Percentiles rank a stretch among this genome's conserved stretches.
Evolutionary conservation across 2,797 vertebrate species (phyloP).

Genomic region (Galago senegalensis): DNA sequence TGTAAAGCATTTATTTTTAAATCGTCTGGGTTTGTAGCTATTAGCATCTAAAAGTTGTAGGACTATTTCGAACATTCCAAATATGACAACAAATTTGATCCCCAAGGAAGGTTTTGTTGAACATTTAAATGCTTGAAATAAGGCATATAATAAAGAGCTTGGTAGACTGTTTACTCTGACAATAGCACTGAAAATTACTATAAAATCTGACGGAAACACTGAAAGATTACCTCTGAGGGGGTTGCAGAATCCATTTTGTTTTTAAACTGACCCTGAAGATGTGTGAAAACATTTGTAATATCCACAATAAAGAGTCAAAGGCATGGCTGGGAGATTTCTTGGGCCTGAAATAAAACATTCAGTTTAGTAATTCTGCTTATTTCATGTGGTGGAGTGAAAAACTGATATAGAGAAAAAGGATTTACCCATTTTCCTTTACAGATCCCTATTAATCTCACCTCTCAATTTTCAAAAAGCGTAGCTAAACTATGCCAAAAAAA

Average conservation of each 20-base stretch:
- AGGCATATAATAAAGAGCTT: slow-evolving; percentile 72
- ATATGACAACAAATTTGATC: slow-evolving; percentile 78
- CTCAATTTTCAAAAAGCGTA: slow-evolving; percentile 78
- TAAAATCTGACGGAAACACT: slow-evolving; percentile 87
- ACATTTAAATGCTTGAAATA: slow-evolving; percentile 87
- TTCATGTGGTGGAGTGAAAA: slow-evolving; percentile 64
- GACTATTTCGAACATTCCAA: slow-evolving; percentile 51
- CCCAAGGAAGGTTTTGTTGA: slow-evolving; percentile 84
- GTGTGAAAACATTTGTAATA: slow-evolving; percentile 89
- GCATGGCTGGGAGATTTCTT: slow-evolving; percentile 82
- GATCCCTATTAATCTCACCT: slow-evolving; percentile 70
- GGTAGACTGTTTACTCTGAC: slow-evolving; percentile 85
- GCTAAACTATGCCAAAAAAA: not conserved
- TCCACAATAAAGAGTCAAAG: slow-evolving; percentile 87
- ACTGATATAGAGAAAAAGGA: slow-evolving; percentile 79
- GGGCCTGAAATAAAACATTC: slow-evolving; percentile 85
- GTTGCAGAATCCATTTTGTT: slow-evolving; percentile 87
- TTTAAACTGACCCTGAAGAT: slow-evolving; percentile 89
- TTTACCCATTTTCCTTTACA: slow-evolving; percentile 82
- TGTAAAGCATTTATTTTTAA: slow-evolving; percentile 55
- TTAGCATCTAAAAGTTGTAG: slow-evolving; percentile 50
- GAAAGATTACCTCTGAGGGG: slow-evolving; percentile 88
- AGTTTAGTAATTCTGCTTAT: slow-evolving; percentile 83
- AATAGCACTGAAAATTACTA: slow-evolving; percentile 82
- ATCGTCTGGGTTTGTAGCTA: not conserved